A percentile compares a stretch with the other conserved stretches of the same genome.
Conservation (phyloP, 2,113 vertebrate genomes). For the Erythrocercus mccallii region DNA sequence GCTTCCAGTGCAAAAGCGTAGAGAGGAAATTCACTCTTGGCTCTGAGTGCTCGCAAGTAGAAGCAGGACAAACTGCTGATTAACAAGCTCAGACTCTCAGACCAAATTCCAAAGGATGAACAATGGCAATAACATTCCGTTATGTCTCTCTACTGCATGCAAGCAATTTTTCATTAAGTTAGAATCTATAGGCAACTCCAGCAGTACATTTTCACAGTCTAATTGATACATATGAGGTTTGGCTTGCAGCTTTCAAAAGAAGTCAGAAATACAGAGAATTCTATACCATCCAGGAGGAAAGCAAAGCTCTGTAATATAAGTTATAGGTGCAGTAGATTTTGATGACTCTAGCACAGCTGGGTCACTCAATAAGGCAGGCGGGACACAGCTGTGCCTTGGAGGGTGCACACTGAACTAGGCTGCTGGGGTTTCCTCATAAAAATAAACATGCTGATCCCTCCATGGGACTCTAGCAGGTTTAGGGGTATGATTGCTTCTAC, state of each 20-base stretch:
- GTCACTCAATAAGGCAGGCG: not conserved
- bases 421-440: not conserved
- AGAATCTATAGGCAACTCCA: conserved; percentile 16
- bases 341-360: not conserved
- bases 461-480: not conserved
- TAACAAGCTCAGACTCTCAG: conserved; percentile 16
- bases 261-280: not conserved
- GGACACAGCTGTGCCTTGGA: not conserved
- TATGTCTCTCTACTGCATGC: not conserved
- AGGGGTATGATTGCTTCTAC: not conserved
- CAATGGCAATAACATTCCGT: conserved; percentile 16
- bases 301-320: not conserved
- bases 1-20: not conserved
- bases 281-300: not conserved
- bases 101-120: conserved; percentile 30
- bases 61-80: not conserved
- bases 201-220: not conserved
- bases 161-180: not conserved
- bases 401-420: not conserved
- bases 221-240: not conserved
- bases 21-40: conserved; percentile 27
- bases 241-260: not conserved
- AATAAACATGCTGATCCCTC: not conserved
- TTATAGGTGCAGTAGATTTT: not conserved
- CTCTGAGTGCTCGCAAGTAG: accelerated